Evolutionary conservation across 1,140 invertebrate species (phyloP).

Genomic region (Drosophila sulfurigaster): DNA sequence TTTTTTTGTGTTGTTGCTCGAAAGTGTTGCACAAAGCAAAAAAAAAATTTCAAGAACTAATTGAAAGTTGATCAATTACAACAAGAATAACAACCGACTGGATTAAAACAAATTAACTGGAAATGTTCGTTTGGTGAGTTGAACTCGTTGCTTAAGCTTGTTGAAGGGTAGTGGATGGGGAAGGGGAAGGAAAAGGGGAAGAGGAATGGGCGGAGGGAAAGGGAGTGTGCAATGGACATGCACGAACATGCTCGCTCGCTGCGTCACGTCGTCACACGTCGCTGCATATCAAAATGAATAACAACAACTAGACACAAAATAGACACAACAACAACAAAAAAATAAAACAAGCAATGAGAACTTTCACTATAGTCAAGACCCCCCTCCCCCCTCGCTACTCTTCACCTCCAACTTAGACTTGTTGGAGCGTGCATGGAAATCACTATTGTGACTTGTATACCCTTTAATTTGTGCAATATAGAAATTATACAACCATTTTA

Average conservation of each 20-base stretch:
- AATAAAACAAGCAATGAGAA: conserved; percentile 22
- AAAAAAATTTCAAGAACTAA: conserved; percentile 16
- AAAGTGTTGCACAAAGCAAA: conserved; percentile 5
- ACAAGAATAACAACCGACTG: conserved; percentile 9
- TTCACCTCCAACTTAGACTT: conserved; percentile 11
- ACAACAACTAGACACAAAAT: not conserved
- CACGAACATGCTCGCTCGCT: conserved; percentile 23
- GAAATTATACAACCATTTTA: too few relatives aligned
- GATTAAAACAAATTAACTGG: conserved; percentile 19
- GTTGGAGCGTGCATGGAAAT: conserved; percentile 33
- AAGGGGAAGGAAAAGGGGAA: too few relatives aligned
- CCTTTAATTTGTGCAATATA: not conserved
- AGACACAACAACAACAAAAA: conserved; percentile 9
- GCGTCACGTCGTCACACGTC: conserved; percentile 26
- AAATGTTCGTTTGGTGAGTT: conserved; percentile 37
- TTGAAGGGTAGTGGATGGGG: too few relatives aligned
- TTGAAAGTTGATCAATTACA: conserved; percentile 21
- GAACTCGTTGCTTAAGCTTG: not conserved
- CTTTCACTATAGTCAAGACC: conserved; percentile 22
- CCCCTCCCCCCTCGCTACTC: too few relatives aligned
- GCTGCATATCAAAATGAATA: conserved; percentile 30
- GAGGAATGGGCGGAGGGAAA: not conserved
- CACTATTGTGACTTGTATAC: not conserved
- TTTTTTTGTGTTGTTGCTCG: conserved; percentile 6
- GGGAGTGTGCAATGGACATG: conserved; percentile 30